Conservation (phyloP, 2,888 invertebrate genomes). For the Schizotus pectinicornis region DNA sequence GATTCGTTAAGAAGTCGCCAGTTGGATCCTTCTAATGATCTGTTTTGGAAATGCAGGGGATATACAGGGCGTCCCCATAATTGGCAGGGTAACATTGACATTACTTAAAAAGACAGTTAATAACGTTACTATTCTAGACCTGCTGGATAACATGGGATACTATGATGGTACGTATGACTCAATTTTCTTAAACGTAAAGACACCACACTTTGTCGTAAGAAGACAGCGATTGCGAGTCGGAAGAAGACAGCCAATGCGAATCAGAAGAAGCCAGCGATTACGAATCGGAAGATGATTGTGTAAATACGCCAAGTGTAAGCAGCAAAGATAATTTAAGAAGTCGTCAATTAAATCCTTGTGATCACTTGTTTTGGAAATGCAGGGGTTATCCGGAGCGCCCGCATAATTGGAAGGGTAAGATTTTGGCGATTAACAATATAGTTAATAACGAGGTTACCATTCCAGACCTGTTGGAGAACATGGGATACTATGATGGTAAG, state of each 20-base stretch:
- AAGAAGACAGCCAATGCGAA: no score
- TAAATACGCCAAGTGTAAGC: no score
- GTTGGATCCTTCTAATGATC: slow-evolving; percentile 25
- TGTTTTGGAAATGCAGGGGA: slow-evolving; percentile 28
- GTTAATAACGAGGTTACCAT: no score
- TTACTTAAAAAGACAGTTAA: no score
- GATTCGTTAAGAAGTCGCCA: slow-evolving; percentile 23
- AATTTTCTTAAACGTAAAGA: no score
- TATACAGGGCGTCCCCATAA: slow-evolving; percentile 19
- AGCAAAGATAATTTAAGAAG: slow-evolving; percentile 5
- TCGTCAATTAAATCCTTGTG: slow-evolving; percentile 28
- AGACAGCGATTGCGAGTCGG: no score
- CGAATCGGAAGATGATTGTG: no score
- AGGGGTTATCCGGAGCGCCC: slow-evolving; percentile 24
- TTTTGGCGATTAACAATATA: no score
- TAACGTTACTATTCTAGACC: background rate
- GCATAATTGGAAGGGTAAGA: slow-evolving; percentile 23
- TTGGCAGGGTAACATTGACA: background rate
- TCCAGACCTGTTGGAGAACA: slow-evolving; percentile 3
- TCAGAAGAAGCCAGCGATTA: no score
- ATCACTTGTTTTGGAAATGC: slow-evolving; percentile 26
- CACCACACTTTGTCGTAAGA: no score
- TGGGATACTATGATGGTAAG: slow-evolving; percentile 12
- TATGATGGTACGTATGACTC: background rate
- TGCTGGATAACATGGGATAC: background rate